Evolutionary conservation across 2,113 vertebrate genomes (phyloP).

Genomic region (Ptychochromis oligacanthus): DNA sequence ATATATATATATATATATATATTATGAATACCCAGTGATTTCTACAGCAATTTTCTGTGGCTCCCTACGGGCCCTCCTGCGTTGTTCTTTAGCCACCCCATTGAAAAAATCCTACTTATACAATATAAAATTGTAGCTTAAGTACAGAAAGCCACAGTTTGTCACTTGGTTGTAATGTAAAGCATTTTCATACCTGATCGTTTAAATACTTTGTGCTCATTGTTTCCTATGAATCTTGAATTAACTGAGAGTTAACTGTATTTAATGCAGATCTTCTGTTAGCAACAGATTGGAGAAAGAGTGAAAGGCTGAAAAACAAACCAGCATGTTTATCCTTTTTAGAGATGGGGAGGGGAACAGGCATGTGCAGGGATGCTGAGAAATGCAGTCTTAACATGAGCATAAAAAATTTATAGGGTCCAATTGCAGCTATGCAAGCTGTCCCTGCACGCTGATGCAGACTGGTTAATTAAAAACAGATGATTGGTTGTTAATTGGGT

Average conservation of each 20-base stretch:
- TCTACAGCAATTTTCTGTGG: too few relatives aligned
- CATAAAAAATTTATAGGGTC: background rate
- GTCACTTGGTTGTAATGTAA: too few relatives aligned
- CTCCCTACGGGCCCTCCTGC: too few relatives aligned
- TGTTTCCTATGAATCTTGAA: background rate
- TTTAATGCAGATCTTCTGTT: background rate
- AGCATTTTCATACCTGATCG: background rate
- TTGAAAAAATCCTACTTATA: too few relatives aligned
- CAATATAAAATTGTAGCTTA: too few relatives aligned
- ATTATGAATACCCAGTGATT: too few relatives aligned
- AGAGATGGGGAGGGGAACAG: background rate
- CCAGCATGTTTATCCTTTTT: background rate
- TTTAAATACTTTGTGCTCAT: background rate
- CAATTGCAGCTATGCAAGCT: conserved; percentile 23
- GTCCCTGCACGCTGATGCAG: background rate
- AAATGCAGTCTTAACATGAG: background rate
- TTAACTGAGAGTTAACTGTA: background rate
- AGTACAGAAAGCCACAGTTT: too few relatives aligned
- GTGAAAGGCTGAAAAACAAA: background rate
- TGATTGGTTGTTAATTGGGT: conserved; percentile 38
- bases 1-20: too few relatives aligned
- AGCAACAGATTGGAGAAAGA: conserved; percentile 26
- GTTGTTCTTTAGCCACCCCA: too few relatives aligned
- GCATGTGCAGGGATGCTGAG: background rate
- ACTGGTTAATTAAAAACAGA: conserved; percentile 30